phyloP scores from a whole-genome alignment of 2,113 vertebrate genomes.

The Cairina moschata region DNA sequence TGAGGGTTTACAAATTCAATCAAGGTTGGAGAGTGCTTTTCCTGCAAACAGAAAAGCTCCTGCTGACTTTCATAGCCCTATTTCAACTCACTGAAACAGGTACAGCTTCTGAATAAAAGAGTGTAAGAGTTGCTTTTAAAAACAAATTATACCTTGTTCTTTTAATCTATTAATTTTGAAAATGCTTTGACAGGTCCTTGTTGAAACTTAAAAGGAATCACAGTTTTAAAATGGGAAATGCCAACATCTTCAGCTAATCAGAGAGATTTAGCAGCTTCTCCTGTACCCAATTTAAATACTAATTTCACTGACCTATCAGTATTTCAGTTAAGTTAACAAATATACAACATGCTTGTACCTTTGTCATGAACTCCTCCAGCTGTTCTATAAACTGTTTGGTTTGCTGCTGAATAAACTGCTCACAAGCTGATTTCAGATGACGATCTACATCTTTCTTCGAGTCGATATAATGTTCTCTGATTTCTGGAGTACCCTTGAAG shows the following conservation, averaged over 20 bases:
- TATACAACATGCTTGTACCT: constrained; percentile 78
- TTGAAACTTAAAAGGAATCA: background rate
- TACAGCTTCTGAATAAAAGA: background rate
- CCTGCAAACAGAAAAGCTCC: background rate
- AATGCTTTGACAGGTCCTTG: background rate
- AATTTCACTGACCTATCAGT: background rate
- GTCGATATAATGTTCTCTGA: constrained; percentile 98
- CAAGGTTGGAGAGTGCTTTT: background rate
- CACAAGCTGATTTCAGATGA: constrained; percentile 94
- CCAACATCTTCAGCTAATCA: background rate
- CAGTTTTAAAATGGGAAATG: background rate
- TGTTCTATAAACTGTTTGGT: constrained; percentile 90
- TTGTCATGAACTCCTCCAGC: constrained; percentile 94
- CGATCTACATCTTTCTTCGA: constrained; percentile 98
- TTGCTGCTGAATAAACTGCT: constrained; percentile 99
- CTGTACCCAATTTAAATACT: background rate
- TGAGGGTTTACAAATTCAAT: background rate
- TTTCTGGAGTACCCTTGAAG: constrained; percentile 95
- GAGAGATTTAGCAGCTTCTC: background rate
- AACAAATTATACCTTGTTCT: background rate
- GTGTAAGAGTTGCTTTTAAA: background rate
- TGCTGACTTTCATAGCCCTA: background rate
- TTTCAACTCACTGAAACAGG: background rate
- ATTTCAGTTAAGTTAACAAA: background rate
- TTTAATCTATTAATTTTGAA: background rate